phyloP scores from a whole-genome alignment of 2,797 vertebrate species.

The Etheostoma perlongum region DNA sequence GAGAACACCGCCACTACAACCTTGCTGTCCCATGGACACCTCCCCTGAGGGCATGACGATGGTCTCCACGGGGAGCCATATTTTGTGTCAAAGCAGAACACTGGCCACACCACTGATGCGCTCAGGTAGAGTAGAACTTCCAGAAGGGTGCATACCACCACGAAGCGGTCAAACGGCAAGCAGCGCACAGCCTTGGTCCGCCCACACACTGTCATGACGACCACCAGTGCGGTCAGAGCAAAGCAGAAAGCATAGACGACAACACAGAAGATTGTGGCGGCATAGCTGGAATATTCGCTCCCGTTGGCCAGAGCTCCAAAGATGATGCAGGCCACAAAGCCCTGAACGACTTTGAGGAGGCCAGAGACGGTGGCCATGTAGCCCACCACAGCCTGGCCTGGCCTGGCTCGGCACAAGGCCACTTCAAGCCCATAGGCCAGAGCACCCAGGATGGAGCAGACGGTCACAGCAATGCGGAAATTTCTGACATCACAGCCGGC shows the following conservation, averaged over 20 bases:
- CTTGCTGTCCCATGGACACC: slow-evolving; percentile 94
- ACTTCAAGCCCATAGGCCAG: slow-evolving; percentile 88
- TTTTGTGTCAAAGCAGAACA: slow-evolving; percentile 94
- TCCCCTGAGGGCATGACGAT: slow-evolving; percentile 83
- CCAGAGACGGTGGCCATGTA: slow-evolving; percentile 95
- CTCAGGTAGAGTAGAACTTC: slow-evolving; percentile 92
- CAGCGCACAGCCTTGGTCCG: slow-evolving; percentile 82
- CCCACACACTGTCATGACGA: slow-evolving; percentile 88
- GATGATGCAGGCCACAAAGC: slow-evolving; percentile 92
- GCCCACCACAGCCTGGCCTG: slow-evolving; percentile 86
- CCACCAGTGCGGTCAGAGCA: slow-evolving; percentile 83
- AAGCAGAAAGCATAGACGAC: slow-evolving; percentile 92
- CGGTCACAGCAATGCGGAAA: slow-evolving; percentile 90
- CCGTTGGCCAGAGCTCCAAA: slow-evolving; percentile 90
- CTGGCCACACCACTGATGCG: slow-evolving; percentile 91
- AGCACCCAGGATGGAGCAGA: slow-evolving; percentile 89
- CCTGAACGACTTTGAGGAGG: slow-evolving; percentile 94
- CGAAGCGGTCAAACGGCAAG: slow-evolving; percentile 88
- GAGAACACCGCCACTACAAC: slow-evolving; percentile 92
- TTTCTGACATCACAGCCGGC: slow-evolving; percentile 87
- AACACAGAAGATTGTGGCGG: slow-evolving; percentile 91
- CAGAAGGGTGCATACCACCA: slow-evolving; percentile 90
- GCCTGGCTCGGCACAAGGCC: slow-evolving; percentile 88
- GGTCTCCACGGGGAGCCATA: slow-evolving; percentile 89
- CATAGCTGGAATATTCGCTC: slow-evolving; percentile 85